phyloP scores from a whole-genome alignment of 2,888 invertebrate genomes.

The Agonopterix alstromeriana region DNA sequence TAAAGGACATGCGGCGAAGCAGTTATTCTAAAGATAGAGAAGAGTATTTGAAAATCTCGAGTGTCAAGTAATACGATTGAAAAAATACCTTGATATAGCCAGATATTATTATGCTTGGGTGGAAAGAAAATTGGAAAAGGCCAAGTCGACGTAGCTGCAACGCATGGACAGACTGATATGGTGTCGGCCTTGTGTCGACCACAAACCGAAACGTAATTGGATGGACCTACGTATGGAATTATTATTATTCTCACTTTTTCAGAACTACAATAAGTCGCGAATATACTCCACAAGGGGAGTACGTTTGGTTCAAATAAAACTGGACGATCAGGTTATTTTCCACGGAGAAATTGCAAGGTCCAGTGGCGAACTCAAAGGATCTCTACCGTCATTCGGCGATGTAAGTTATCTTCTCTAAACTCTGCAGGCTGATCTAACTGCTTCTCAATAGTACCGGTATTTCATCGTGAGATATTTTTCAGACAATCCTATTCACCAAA shows the following conservation, averaged over 20 bases:
- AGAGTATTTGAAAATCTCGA: too few species aligned
- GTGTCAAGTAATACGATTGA: too few species aligned
- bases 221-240: too few species aligned
- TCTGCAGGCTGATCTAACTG: not conserved
- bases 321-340: constrained; percentile 84
- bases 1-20: too few species aligned
- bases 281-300: constrained; percentile 89
- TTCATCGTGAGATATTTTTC: constrained; percentile 22
- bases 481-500: constrained; percentile 92
- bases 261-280: constrained; percentile 94
- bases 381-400: constrained; percentile 82
- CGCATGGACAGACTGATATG: too few species aligned
- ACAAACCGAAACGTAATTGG: too few species aligned
- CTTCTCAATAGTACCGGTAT: not conserved
- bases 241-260: constrained; percentile 7
- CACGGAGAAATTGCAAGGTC: constrained; percentile 89
- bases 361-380: constrained; percentile 83
- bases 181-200: too few species aligned
- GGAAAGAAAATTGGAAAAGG: too few species aligned
- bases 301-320: constrained; percentile 80
- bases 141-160: too few species aligned
- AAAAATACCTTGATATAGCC: too few species aligned
- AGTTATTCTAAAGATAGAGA: too few species aligned
- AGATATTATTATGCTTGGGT: too few species aligned
- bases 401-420: constrained; percentile 50